phyloP scores from a whole-genome alignment of 1,140 invertebrate genomes.

The Psix sp. region DNA sequence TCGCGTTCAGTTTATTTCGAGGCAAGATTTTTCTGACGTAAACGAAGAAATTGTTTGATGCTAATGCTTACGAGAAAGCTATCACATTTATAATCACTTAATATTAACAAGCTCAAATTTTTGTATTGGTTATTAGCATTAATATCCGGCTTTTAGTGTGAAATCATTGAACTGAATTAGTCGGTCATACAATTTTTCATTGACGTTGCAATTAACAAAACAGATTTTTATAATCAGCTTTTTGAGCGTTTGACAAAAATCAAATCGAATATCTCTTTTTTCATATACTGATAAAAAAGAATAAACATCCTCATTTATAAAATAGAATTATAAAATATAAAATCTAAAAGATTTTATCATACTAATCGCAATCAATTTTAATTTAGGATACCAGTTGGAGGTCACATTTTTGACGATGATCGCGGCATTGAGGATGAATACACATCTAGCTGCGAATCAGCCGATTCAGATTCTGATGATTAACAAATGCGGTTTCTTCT shows the following conservation, averaged over 20 bases:
- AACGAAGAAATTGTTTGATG: conserved; percentile 23
- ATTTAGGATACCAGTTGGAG: conserved; percentile 62
- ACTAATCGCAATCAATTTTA: conserved; percentile 13
- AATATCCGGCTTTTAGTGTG: conserved; percentile 37
- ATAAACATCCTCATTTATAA: too few relatives aligned
- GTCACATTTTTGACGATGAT: conserved; percentile 52
- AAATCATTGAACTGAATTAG: neutral
- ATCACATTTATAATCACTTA: conserved; percentile 28
- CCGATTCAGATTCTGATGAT: conserved; percentile 65
- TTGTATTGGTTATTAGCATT: conserved; percentile 24
- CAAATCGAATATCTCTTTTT: neutral
- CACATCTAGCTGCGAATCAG: conserved; percentile 62
- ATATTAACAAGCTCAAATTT: too few relatives aligned
- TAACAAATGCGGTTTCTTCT: conserved; percentile 19
- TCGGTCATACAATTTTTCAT: neutral
- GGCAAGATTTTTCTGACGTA: conserved; percentile 46
- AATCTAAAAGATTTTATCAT: too few relatives aligned
- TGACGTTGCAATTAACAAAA: conserved; percentile 34
- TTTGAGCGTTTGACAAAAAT: conserved; percentile 9
- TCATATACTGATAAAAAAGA: too few relatives aligned
- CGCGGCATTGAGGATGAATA: conserved; percentile 59
- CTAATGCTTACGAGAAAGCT: conserved; percentile 20
- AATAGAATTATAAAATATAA: too few relatives aligned
- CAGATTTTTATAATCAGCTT: neutral
- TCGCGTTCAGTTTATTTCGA: conserved; percentile 42